Percentiles rank a stretch among this genome's conserved stretches.
Conservation (phyloP, 2,797 vertebrate species). For the Artibeus lituratus region DNA sequence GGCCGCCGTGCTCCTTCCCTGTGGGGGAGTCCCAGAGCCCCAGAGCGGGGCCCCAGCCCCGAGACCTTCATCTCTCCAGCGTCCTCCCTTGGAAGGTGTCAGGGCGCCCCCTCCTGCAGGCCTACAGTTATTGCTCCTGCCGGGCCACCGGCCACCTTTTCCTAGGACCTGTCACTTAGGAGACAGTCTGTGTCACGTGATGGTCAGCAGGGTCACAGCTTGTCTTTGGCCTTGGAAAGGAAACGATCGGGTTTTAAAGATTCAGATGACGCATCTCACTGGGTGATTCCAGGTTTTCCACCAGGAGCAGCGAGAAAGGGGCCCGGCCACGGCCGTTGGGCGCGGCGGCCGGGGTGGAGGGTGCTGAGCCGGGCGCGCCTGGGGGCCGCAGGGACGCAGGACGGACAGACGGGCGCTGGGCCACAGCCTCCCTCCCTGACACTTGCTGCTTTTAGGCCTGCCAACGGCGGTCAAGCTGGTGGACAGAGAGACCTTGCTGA, state of each 20-base stretch:
- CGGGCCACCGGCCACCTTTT: accelerated
- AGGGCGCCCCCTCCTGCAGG: accelerated
- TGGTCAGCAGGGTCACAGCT: neutral
- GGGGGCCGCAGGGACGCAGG: neutral
- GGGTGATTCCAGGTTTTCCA: accelerated
- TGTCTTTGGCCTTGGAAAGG: accelerated
- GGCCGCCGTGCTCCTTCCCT: accelerated
- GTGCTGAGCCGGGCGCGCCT: neutral
- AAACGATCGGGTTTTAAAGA: neutral
- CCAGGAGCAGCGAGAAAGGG: neutral
- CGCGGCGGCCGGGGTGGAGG: accelerated
- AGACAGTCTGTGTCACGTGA: accelerated
- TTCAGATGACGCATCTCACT: accelerated
- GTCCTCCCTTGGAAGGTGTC: neutral
- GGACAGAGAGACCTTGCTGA: slow-evolving; percentile 91
- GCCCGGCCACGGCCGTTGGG: neutral
- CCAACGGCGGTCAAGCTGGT: slow-evolving; percentile 95
- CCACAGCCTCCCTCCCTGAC: accelerated
- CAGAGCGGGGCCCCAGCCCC: accelerated
- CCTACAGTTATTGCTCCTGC: accelerated
- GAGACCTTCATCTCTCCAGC: accelerated
- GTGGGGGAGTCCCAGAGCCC: neutral
- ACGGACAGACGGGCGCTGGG: neutral
- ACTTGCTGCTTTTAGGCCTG: slow-evolving; percentile 85
- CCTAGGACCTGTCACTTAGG: accelerated